Evolutionary conservation across 2,888 invertebrate genomes (phyloP).

Genomic region (Andrena trimmerana): DNA sequence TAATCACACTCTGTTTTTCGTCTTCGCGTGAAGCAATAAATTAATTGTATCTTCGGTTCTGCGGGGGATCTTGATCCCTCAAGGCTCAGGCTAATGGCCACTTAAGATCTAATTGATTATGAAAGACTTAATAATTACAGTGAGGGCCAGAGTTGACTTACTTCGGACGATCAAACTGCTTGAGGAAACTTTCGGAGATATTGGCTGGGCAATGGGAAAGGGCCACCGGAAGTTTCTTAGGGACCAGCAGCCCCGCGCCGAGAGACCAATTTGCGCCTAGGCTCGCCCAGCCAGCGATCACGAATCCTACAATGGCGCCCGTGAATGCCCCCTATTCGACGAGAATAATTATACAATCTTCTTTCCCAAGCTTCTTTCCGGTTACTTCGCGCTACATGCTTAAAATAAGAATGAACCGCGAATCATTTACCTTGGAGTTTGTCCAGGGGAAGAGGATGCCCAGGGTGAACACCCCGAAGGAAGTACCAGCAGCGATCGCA

Average conservation of each 20-base stretch:
- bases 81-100: background rate
- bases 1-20: too few species aligned
- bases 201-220: slow-evolving; percentile 85
- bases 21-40: background rate
- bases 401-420: background rate
- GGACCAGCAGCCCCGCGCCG: slow-evolving; percentile 87
- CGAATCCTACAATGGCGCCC: slow-evolving; percentile 88
- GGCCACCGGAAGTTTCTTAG: slow-evolving; percentile 87
- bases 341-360: slow-evolving; percentile 41
- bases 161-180: slow-evolving; percentile 73
- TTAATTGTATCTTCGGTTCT: background rate
- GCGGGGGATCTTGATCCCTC: background rate
- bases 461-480: slow-evolving; percentile 93
- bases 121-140: slow-evolving; percentile 32
- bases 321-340: slow-evolving; percentile 81
- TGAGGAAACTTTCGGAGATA: slow-evolving; percentile 75
- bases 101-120: slow-evolving; percentile 32
- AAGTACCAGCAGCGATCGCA: slow-evolving; percentile 93
- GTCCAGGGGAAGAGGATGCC: slow-evolving; percentile 94
- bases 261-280: slow-evolving; percentile 90
- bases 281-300: slow-evolving; percentile 88
- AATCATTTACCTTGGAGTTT: slow-evolving; percentile 88
- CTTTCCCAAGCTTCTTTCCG: background rate
- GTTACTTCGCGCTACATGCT: background rate
- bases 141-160: slow-evolving; percentile 45